These are phyloP conservation scores for Spermophilus dauricus DNA, from an alignment of 2,113 vertebrate species.

Conservation along the genomic window DNA sequence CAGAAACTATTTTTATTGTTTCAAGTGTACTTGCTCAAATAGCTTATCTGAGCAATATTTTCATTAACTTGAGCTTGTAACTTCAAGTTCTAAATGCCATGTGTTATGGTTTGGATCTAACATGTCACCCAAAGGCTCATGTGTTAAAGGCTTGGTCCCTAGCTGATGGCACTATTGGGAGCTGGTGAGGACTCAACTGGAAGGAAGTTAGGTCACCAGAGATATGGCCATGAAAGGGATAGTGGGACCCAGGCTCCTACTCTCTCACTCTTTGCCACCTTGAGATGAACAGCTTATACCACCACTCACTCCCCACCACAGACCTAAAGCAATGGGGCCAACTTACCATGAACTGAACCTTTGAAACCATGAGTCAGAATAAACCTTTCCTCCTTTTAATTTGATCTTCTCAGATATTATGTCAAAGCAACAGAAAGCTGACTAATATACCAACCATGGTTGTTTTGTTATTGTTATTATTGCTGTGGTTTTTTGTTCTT, in stretches of 20 bases:
- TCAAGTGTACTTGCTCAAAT: not conserved
- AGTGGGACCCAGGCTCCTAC: no score
- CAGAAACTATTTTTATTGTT: slow-evolving; percentile 2
- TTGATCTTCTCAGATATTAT: not conserved
- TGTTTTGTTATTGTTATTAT: no score
- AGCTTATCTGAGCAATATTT: not conserved
- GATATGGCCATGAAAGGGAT: not conserved
- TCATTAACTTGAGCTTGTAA: not conserved
- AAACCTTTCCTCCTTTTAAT: not conserved
- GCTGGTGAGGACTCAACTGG: no score
- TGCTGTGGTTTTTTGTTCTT: no score
- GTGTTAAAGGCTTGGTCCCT: no score
- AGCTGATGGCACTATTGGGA: no score
- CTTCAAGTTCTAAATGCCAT: slow-evolving; percentile 38
- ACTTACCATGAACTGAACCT: not conserved
- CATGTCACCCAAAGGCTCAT: not conserved
- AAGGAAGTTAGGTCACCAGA: not conserved
- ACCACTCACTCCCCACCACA: not conserved
- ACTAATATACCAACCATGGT: not conserved
- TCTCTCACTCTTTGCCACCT: not conserved
- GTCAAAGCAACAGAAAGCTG: not conserved
- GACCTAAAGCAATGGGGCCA: not conserved
- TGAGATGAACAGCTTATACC: not conserved
- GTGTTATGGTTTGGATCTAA: not conserved
- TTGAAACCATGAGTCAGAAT: not conserved